A percentile compares a stretch with the other conserved stretches of the same genome.
phyloP scores from a whole-genome alignment of 23 tunicate species.

The Styela clava region DNA sequence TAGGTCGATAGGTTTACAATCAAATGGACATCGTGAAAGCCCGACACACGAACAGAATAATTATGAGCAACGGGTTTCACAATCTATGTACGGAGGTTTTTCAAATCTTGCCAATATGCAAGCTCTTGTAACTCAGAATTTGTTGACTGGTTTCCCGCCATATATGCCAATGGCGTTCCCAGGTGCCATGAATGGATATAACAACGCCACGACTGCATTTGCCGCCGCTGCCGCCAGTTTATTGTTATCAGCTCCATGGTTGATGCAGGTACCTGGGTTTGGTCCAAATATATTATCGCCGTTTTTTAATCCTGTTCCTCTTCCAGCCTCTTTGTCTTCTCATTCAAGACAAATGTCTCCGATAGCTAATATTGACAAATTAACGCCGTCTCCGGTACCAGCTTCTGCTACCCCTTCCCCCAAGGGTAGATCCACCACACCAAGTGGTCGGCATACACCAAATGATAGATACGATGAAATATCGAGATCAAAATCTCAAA shows the following conservation, averaged over 20 bases:
- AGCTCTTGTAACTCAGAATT: slow-evolving; percentile 9
- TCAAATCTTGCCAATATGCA: slow-evolving; percentile 21
- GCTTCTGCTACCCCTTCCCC: neutral
- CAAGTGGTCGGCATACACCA: neutral
- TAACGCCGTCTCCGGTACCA: slow-evolving; percentile 12
- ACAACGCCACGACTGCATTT: slow-evolving; percentile 21
- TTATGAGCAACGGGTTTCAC: neutral
- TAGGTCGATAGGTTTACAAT: neutral
- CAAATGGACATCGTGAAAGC: neutral
- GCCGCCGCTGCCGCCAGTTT: slow-evolving; percentile 59
- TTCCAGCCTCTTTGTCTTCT: slow-evolving; percentile 7
- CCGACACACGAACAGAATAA: neutral
- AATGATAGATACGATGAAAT: slow-evolving; percentile 9
- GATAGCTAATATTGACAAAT: neutral
- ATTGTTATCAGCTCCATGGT: slow-evolving; percentile 73
- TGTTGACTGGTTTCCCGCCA: neutral
- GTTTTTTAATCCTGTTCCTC: slow-evolving; percentile 5
- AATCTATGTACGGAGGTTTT: slow-evolving; percentile 1
- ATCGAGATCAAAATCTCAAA: neutral
- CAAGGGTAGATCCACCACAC: neutral
- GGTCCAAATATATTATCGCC: slow-evolving; percentile 16
- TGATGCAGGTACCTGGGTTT: slow-evolving; percentile 17
- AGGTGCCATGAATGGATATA: slow-evolving; percentile 18
- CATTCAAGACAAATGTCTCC: slow-evolving; percentile 18
- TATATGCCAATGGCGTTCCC: slow-evolving; percentile 27